These are phyloP conservation scores for Antechinus stuartii DNA, from an alignment of 2,113 vertebrate species.

Conservation along the genomic window DNA sequence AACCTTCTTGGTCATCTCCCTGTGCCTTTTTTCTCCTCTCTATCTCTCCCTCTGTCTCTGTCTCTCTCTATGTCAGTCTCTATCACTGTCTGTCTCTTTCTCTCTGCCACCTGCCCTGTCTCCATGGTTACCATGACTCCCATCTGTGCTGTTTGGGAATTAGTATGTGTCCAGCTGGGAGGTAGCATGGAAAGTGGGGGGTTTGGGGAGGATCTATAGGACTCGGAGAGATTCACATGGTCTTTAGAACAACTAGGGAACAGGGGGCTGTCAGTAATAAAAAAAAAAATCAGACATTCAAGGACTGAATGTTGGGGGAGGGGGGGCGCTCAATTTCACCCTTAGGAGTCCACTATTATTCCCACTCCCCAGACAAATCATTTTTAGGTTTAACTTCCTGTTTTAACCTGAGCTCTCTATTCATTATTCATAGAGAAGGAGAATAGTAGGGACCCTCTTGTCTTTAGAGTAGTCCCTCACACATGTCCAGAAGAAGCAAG, in stretches of 20 bases:
- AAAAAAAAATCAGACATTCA: not conserved
- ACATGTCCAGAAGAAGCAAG: not conserved
- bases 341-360: not conserved
- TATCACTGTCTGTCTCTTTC: slow-evolving; percentile 53
- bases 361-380: not conserved
- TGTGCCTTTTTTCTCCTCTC: not conserved
- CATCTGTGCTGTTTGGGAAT: slow-evolving; percentile 76
- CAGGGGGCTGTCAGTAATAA: slow-evolving; percentile 1
- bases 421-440: not conserved
- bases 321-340: not conserved
- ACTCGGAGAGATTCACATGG: slow-evolving; percentile 48
- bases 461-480: not conserved
- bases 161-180: slow-evolving; percentile 75
- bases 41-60: slow-evolving; percentile 33
- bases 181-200: slow-evolving; percentile 44
- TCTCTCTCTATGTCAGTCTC: slow-evolving; percentile 44
- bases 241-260: slow-evolving; percentile 16
- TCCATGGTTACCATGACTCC: slow-evolving; percentile 79
- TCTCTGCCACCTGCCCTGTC: slow-evolving; percentile 69
- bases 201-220: slow-evolving; percentile 32
- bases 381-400: not conserved
- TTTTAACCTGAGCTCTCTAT: not conserved
- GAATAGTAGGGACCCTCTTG: not conserved
- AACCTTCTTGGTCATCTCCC: not conserved
- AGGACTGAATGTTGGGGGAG: slow-evolving; percentile 12